These are phyloP conservation scores for Poecilia wingei DNA, from an alignment of 2,797 vertebrate species.

Conservation along the genomic window DNA sequence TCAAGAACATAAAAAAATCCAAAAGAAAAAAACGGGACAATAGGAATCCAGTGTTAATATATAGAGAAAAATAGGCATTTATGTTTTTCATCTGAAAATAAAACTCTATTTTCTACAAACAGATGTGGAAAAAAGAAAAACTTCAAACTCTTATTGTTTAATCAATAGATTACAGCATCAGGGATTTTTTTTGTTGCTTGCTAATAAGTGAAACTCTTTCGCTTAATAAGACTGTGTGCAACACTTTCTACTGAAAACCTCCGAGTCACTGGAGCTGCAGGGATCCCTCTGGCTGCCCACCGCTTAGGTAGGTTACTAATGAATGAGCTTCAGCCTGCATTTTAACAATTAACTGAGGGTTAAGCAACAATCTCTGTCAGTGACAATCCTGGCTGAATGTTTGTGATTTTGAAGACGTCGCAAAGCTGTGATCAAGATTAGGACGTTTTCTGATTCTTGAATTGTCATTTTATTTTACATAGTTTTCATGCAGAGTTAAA, in stretches of 20 bases:
- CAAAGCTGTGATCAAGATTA: neutral
- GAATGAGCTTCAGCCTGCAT: neutral
- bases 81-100: neutral
- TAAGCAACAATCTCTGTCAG: neutral
- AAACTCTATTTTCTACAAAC: conserved; percentile 2
- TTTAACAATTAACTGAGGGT: neutral
- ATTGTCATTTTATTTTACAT: neutral
- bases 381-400: neutral
- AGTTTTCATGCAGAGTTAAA: neutral
- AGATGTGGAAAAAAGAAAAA: conserved; percentile 26
- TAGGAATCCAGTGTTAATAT: conserved; percentile 1
- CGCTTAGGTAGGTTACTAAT: neutral
- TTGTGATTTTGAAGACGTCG: neutral
- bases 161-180: conserved; percentile 24
- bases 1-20: neutral
- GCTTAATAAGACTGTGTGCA: conserved; percentile 28
- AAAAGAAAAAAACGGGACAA: conserved; percentile 3
- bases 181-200: conserved; percentile 26
- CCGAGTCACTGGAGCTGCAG: conserved; percentile 4
- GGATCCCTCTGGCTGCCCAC: neutral
- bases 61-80: conserved; percentile 1
- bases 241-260: conserved; percentile 20
- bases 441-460: neutral
- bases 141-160: conserved; percentile 24
- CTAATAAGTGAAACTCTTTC: conserved; percentile 32